Evolutionary conservation across 1,140 invertebrate genomes (phyloP), one percentile per base, ranked within the genome.

Genomic region (Bombus vancouverensis): DNA sequence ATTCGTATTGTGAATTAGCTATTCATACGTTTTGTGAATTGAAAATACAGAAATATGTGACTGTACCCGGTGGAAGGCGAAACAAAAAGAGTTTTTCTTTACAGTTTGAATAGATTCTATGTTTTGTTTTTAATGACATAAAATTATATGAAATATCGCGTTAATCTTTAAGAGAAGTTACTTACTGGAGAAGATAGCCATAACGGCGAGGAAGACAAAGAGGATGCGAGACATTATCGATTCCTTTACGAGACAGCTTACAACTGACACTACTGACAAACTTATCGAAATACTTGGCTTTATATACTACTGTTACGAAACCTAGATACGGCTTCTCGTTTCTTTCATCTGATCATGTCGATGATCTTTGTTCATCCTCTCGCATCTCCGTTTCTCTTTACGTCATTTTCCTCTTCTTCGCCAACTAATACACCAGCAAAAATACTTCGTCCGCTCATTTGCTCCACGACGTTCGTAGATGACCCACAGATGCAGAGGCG

Each of bases 221-320:
- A 86, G 6, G 22, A 62, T 8, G 39, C 80, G 79, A 12, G 84
- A 82, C 84, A 86, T 86, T 32, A 32, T 66, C 10, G 53, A 10
- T 53, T 57, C 12, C 9, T 47, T 73, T 81, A 1, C n/a, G 39
- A 18, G 2, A 39, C 22, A 42, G 12, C 18, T 72, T 34, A 37
- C 13, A 34, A 28, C 22, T 44, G 34, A n/a, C 57, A 75, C 70
- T 73, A 75, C 44, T 71, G 34, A 34, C 18, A 1, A n/a, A 12
- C 44, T 34, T 10, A 22, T 39, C 8, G 18, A 44, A 68, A 25
- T 53, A 44, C 39, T 53, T 44, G 44, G 25, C 34, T 78, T 57
- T 83, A 57, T 83, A 83, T 68, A 83, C 12, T 15, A 32, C 5
- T 12, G 25, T 34, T 65, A 65, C 57, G 37, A 83, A 76, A 57